Evolutionary conservation across 2,888 invertebrate species (phyloP), one percentile per base, ranked within the genome.

Genomic region (Aleiodes testaceus): DNA sequence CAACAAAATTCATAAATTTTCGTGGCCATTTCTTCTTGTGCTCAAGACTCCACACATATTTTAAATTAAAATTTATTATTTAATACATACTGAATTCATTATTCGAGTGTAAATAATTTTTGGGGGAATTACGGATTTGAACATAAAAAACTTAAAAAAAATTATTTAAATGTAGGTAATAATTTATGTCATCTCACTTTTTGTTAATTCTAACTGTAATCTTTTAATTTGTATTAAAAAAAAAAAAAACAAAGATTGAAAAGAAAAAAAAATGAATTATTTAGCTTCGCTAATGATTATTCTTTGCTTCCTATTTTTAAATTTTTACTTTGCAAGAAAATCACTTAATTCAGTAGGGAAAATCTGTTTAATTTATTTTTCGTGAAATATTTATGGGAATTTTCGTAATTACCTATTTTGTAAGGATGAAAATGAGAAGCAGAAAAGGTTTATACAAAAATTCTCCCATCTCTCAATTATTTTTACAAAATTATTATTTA

Each of bases 161-260:
- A 69, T 69, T 11, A 52, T 65, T 55, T 26, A 52, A 66, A 64
- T 68, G 22, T 72, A 72, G 65, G 66, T 64, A 73, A 72, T 73
- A 75, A 70, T 74, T 72, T 73, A 76, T 74, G 69, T 74, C 73
- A 74, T 75, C 75, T 75, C 70, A 70, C 74, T 73, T 73, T 70
- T 77, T 74, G 76, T 74, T 74, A 73, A 76, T 79, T 74, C 70
- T 74, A 73, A 69, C 69, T 84, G 79, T 82, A 81, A 82, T 79
- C 77, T 78, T 79, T 78, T 81, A 78, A 82, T 82, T 83, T 83
- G 79, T 81, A 82, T 78, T 82, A 81, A 80, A 79, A 80, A 78
- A n/a, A n/a, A 76, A 66, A 74, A 74, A 61, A 77, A 79, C 74
- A 36, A 36, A 36, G 36, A 61, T 63, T 26, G 26, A 66, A 55